Evolutionary conservation across 53 echinoderm and acorn worm genomes (phyloP), one percentile per base, ranked within the genome.

Genomic region (Pentamera pediparva): DNA sequence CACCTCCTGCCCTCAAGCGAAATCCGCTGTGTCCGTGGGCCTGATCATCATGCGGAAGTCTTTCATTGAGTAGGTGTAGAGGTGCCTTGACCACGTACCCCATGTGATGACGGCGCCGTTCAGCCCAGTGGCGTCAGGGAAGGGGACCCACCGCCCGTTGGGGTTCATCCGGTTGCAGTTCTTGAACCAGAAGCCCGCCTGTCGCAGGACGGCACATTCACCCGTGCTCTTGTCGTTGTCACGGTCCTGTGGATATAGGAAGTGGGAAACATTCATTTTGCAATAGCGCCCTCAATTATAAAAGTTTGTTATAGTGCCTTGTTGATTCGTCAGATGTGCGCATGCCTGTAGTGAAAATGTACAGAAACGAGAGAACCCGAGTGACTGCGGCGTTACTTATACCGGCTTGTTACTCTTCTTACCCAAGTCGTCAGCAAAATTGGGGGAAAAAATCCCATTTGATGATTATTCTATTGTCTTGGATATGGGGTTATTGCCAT

Each of bases 161-260:
- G 93, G 93, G 55, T 93, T 93, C 56, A 89, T 89, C 39, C 75
- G 73, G 84, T 93, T 93, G 50, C 93, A 93, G 48, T 76, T 79
- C 13, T 69, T 59, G 84, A 93, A 93, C 93, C 93, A 93, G 84
- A 86, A 93, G 6, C 93, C 93, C n/a, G 85, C 77, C 58, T 86
- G 83, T 37, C 89, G 83, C 2, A 93, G 69, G 30, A 75, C 65
- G 25, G 93, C 93, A 41, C 93, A 93, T 60, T 84, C 81, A 2
- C 78, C 78, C n/a, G 38, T 15, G 15, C 70, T 56, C 12, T 27
- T 54, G 65, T 93, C 93, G 55, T 93, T 83, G 50, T 93, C 93
- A 28, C 72, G 76, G 45, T 93, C 93, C 93, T 93, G 81, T 11
- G 39, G n/a, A n/a, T n/a, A n/a, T n/a, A n/a, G n/a, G n/a, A n/a